phyloP scores from a whole-genome alignment of 2,797 vertebrate species.

The Sphenodon punctatus region DNA sequence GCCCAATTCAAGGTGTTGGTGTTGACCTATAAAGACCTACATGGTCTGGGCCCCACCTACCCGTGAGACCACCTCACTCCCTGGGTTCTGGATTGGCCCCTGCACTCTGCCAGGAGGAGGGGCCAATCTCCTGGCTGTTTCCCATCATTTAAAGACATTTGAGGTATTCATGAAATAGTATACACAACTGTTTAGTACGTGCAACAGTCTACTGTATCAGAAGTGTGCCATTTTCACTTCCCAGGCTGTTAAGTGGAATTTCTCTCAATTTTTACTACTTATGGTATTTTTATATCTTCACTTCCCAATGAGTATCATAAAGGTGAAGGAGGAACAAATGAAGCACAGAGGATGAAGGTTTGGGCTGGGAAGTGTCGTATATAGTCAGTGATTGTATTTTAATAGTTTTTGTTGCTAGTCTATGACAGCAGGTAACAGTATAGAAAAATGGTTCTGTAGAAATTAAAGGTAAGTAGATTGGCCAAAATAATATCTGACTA shows the following conservation, averaged over 20 bases:
- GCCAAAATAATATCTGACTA: background rate
- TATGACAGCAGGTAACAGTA: background rate
- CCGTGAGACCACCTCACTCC: too few relatives aligned
- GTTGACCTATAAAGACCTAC: too few relatives aligned
- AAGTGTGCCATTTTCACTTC: rapidly evolving
- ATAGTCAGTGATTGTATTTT: background rate
- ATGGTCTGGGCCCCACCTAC: too few relatives aligned
- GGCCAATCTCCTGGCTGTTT: too few relatives aligned
- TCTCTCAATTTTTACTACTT: rapidly evolving
- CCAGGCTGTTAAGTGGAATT: background rate
- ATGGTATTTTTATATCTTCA: background rate
- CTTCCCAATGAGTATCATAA: background rate
- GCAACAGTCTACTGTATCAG: background rate
- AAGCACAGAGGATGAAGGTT: rapidly evolving
- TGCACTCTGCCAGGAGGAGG: too few relatives aligned
- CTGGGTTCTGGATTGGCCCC: too few relatives aligned
- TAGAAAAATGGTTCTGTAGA: background rate
- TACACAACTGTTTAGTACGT: background rate
- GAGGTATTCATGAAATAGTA: background rate
- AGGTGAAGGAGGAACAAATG: background rate
- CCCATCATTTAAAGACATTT: background rate
- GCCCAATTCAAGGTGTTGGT: too few relatives aligned
- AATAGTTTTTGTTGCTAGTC: background rate
- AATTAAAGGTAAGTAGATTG: background rate
- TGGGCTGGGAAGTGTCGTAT: background rate